Base-by-base conservation (phyloP, 2,888 invertebrate genomes). In the Hoplodrina ambigua region DNA sequence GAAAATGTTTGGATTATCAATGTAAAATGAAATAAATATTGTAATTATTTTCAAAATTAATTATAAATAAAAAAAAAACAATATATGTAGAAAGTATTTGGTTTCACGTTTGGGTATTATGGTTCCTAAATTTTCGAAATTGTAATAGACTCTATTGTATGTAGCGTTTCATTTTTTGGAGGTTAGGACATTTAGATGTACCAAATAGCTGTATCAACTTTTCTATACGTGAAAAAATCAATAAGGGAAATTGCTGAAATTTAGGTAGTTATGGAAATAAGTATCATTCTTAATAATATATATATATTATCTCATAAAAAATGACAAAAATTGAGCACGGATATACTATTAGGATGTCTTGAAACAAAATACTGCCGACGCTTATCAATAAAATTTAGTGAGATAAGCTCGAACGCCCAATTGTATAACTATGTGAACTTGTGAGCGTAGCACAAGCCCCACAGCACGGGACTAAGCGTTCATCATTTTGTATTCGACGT, bases 41-140 rank as follows among this genome's bases (percentile, higher is more conserved):
- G 89, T 92, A 92, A 89, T 95, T 94, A 94, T 94, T 95, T 96
- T 95, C 95, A 94, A 95, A 96, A 95, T 94, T 94, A 92, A 91
- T 89, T 93, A 94, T 92, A 92, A 91, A 91, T 87, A 89, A 89
- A 89, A 89, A 89, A 89, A 89, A 86, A 90, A 92, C 89, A 88
- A 93, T 93, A 91, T 92, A 93, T 92, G 89, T 94, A 94, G 91
- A 90, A 93, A 89, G 89, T 93, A 88, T 94, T 95, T 86, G 93
- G 94, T 95, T 95, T 92, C 94, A 94, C 93, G 93, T 96, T 95
- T 94, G 95, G 96, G 96, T 96, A 95, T 96, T 96, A 95, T 94
- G 95, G 96, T 96, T 96, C 96, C 96, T 96, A 96, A 96, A 95
- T 96, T 95, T 95, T 96, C 95, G 94, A 96, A 95, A 96, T 94